phyloP scores from a whole-genome alignment of 2,113 vertebrate species.

The Lichenostomus cassidix region DNA sequence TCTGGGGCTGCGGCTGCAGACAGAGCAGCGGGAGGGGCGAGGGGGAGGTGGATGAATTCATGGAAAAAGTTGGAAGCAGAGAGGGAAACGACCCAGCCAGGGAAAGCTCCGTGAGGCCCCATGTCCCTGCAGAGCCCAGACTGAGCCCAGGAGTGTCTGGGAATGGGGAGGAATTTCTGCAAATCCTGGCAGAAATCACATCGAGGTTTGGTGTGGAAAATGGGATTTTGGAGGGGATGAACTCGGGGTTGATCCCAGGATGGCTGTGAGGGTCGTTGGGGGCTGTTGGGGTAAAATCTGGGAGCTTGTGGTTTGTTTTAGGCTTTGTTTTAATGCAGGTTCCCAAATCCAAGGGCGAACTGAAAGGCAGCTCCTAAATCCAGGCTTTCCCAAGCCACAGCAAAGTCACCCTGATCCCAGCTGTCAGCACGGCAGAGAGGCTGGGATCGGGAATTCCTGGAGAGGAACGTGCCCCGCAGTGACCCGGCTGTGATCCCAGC shows the following conservation, averaged over 20 bases:
- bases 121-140: not conserved
- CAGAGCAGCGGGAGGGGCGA: accelerated
- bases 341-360: accelerated
- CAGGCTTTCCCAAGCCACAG: not conserved
- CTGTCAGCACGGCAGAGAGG: accelerated
- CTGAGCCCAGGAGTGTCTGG: accelerated
- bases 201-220: accelerated
- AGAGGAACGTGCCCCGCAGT: accelerated
- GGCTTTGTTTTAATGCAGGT: accelerated
- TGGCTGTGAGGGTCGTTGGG: accelerated
- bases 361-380: not conserved
- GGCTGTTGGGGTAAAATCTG: not conserved
- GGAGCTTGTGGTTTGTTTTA: not conserved
- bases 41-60: not conserved
- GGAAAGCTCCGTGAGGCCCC: not conserved
- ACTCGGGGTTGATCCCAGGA: accelerated
- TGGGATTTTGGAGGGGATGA: not conserved
- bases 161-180: accelerated
- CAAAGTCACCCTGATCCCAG: accelerated
- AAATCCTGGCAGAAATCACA: accelerated
- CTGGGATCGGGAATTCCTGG: not conserved
- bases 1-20: not conserved
- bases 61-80: not conserved
- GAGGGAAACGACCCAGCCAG: not conserved
- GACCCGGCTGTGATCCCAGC: not conserved